phyloP scores from a whole-genome alignment of 2,888 invertebrate species.

The Hypselothyrea guttata region DNA sequence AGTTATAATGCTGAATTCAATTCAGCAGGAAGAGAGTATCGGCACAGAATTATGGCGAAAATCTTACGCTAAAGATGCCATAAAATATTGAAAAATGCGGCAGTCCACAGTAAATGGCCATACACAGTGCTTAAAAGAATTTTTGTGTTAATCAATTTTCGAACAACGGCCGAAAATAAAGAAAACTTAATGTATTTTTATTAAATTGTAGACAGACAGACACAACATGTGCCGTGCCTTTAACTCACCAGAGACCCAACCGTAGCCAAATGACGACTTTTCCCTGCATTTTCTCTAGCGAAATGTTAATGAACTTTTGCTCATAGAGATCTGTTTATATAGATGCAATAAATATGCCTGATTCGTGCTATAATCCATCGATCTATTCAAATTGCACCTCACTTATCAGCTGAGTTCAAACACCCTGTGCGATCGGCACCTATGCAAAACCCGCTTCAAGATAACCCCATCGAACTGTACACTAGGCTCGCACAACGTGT shows the following conservation, averaged over 20 bases:
- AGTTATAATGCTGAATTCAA: too few species aligned
- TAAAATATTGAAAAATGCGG: slow-evolving; percentile 73
- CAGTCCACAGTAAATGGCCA: slow-evolving; percentile 51
- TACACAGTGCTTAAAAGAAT: slow-evolving; percentile 62
- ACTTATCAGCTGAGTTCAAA: slow-evolving; percentile 46
- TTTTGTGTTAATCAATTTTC: slow-evolving; percentile 72
- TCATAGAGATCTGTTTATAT: slow-evolving; percentile 7
- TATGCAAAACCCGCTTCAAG: slow-evolving; percentile 49
- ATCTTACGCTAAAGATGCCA: slow-evolving; percentile 28
- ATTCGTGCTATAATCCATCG: neutral
- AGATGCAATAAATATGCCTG: neutral
- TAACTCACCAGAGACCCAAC: slow-evolving; percentile 22
- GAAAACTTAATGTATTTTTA: slow-evolving; percentile 24
- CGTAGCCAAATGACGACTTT: slow-evolving; percentile 20
- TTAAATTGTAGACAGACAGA: slow-evolving; percentile 34
- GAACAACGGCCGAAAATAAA: neutral
- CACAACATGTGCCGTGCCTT: slow-evolving; percentile 12
- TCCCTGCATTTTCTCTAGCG: slow-evolving; percentile 12
- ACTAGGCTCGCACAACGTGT: slow-evolving; percentile 29
- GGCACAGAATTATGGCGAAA: neutral
- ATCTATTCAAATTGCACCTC: slow-evolving; percentile 17
- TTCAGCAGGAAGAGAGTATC: too few species aligned
- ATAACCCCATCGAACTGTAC: slow-evolving; percentile 55
- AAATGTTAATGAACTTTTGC: slow-evolving; percentile 62
- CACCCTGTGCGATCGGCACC: slow-evolving; percentile 38